Evolutionary conservation across 2,113 vertebrate genomes (phyloP).

Genomic region (Morone saxatilis): DNA sequence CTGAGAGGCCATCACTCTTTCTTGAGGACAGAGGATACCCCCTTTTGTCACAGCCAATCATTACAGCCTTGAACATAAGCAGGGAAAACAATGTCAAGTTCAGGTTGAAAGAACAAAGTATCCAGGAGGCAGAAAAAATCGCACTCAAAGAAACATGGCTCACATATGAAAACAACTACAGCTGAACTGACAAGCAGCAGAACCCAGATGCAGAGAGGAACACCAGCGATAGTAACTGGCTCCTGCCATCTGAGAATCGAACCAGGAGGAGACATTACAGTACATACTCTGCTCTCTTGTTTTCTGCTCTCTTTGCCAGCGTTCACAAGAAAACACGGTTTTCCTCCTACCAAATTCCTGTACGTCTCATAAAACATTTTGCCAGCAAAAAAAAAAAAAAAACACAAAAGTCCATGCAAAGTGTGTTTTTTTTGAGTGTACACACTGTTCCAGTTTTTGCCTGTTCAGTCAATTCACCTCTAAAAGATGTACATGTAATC

Average conservation of each 20-base stretch:
- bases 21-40: constrained; percentile 73
- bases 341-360: constrained; percentile 61
- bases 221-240: constrained; percentile 70
- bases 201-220: constrained; percentile 68
- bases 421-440: constrained; percentile 65
- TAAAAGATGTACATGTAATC: constrained; percentile 56
- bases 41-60: constrained; percentile 83
- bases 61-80: constrained; percentile 70
- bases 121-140: constrained; percentile 68
- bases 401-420: constrained; percentile 52
- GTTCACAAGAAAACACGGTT: constrained; percentile 65
- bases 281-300: constrained; percentile 63
- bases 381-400: constrained; percentile 35
- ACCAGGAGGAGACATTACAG: constrained; percentile 72
- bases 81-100: constrained; percentile 81
- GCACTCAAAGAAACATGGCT: constrained; percentile 76
- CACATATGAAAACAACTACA: constrained; percentile 72
- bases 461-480: constrained; percentile 48
- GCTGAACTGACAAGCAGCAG: constrained; percentile 74
- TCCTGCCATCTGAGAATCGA: constrained; percentile 74
- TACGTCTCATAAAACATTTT: constrained; percentile 62
- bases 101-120: constrained; percentile 80
- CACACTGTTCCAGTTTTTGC: constrained; percentile 60
- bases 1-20: constrained; percentile 77
- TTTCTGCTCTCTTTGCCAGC: constrained; percentile 61